phyloP scores from a whole-genome alignment of 2,113 vertebrate species.

The Strix uralensis region DNA sequence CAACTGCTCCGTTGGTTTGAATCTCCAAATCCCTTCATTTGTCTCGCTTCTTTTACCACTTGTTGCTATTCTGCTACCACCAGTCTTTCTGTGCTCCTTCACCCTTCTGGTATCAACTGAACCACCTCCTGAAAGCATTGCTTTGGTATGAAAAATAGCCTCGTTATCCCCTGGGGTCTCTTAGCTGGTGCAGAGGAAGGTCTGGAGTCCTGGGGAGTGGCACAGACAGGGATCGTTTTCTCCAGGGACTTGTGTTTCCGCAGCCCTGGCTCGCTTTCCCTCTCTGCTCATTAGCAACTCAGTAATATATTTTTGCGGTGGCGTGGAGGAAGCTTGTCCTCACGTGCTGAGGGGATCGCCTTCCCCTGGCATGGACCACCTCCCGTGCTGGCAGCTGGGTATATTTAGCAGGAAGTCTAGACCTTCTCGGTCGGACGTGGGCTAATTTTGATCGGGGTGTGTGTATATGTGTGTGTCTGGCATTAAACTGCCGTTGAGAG shows the following conservation, averaged over 20 bases:
- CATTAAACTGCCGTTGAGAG: background rate
- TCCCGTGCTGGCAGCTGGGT: fast-evolving
- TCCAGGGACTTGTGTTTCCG: background rate
- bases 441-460: background rate
- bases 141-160: background rate
- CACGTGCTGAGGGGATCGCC: background rate
- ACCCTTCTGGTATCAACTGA: fast-evolving
- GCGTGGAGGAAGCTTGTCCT: background rate
- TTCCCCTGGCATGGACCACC: background rate
- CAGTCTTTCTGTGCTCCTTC: background rate
- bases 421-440: fast-evolving
- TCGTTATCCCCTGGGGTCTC: fast-evolving
- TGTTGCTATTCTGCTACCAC: background rate
- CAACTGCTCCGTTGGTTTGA: fast-evolving
- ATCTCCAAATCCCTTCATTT: background rate
- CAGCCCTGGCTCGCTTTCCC: background rate
- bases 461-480: background rate
- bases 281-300: background rate
- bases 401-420: background rate
- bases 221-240: background rate
- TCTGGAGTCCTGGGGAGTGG: fast-evolving
- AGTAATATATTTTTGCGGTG: fast-evolving
- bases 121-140: background rate
- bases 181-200: background rate
- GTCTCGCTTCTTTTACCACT: background rate